A percentile compares a stretch with the other conserved stretches of the same genome.
Conservation (phyloP, 2,797 vertebrate species). For the Propithecus perrieri region DNA sequence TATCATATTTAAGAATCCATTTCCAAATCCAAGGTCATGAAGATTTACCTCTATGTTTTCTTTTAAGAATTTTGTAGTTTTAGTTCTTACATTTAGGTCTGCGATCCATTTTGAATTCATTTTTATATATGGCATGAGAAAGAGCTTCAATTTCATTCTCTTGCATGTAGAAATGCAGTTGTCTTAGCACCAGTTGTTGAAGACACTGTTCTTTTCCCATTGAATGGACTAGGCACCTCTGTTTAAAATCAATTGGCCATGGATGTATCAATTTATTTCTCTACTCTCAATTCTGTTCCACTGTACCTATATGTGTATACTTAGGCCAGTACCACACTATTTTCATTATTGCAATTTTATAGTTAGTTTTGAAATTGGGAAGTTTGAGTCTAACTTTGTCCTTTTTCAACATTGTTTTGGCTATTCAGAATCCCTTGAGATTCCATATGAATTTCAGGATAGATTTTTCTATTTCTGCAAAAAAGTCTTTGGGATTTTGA, state of each 20-base stretch:
- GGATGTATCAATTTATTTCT: background rate
- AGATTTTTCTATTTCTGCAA: background rate
- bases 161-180: background rate
- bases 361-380: background rate
- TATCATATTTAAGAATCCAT: background rate
- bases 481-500: background rate
- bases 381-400: background rate
- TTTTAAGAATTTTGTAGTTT: conserved; percentile 32
- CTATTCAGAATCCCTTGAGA: background rate
- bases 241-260: background rate
- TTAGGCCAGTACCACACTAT: background rate
- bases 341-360: background rate
- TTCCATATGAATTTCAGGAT: background rate
- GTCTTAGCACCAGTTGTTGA: background rate
- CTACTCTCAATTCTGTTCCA: background rate
- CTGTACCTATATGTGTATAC: background rate
- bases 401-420: conserved; percentile 14
- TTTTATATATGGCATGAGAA: conserved; percentile 22
- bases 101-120: background rate
- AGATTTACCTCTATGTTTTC: background rate
- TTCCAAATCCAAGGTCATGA: background rate
- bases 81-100: background rate
- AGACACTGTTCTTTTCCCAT: background rate
- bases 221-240: background rate
- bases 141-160: background rate